phyloP scores from a whole-genome alignment of 2,888 invertebrate species.

The Merodon equestris region DNA sequence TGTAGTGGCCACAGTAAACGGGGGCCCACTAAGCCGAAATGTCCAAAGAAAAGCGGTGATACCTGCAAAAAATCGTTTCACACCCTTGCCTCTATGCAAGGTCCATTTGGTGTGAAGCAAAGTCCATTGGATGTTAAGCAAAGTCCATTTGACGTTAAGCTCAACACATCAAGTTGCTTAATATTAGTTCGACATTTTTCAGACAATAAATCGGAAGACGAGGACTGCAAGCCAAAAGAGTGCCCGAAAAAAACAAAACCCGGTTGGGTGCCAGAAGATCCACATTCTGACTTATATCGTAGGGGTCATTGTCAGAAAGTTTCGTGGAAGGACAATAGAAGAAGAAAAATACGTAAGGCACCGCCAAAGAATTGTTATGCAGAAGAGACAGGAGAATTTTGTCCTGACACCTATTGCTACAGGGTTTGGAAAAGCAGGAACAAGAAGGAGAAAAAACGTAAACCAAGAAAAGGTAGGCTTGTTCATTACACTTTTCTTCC shows the following conservation, averaged over 20 bases:
- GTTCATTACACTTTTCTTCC: not conserved
- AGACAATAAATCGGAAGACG: not conserved
- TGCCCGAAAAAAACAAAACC: not conserved
- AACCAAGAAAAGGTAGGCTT: not conserved
- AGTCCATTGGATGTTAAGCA: not conserved
- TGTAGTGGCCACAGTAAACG: too few species aligned
- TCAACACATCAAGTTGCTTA: not conserved
- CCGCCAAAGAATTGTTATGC: constrained; percentile 34
- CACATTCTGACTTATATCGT: constrained; percentile 20
- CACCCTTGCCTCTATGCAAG: not conserved
- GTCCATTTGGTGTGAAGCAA: too few species aligned
- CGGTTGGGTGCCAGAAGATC: too few species aligned
- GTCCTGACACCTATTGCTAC: constrained; percentile 41
- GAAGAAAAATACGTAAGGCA: not conserved
- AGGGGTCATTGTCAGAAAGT: constrained; percentile 10
- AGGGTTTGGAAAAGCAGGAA: constrained; percentile 1
- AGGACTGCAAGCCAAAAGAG: not conserved
- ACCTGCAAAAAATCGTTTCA: not conserved
- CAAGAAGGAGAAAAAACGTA: constrained; percentile 33
- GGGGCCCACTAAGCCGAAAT: constrained; percentile 4
- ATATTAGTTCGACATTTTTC: constrained; percentile 12
- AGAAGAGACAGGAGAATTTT: constrained; percentile 16
- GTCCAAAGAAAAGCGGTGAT: not conserved
- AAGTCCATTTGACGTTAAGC: constrained; percentile 1
- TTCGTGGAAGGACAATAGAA: constrained; percentile 22